Conservation (phyloP, 2,113 vertebrate genomes). For the Cebus imitator region DNA sequence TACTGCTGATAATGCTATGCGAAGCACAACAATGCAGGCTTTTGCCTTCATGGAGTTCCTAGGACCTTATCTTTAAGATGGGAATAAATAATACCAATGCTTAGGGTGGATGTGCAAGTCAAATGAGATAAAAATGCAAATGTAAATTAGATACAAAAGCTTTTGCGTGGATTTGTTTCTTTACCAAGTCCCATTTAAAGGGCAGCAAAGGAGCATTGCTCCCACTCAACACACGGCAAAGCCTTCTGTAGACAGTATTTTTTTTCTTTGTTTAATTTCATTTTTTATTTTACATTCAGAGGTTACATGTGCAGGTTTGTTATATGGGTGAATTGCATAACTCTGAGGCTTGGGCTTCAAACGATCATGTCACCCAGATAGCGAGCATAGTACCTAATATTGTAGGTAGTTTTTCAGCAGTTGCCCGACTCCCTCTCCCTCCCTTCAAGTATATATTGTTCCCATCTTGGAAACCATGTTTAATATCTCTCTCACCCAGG, state of each 20-base stretch:
- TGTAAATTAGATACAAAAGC: not conserved
- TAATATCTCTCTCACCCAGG: not conserved
- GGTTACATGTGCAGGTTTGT: no score
- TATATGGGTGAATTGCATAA: no score
- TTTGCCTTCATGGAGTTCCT: not conserved
- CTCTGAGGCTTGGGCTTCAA: no score
- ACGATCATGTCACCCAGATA: no score
- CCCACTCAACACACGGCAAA: not conserved
- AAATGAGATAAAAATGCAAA: not conserved
- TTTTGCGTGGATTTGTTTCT: not conserved
- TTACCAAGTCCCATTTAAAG: not conserved
- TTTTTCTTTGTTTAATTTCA: no score
- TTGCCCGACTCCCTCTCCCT: no score
- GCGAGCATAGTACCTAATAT: no score
- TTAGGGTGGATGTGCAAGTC: not conserved
- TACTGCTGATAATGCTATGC: not conserved
- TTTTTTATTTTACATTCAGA: no score
- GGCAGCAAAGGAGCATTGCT: not conserved
- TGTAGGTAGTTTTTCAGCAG: no score
- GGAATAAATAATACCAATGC: not conserved
- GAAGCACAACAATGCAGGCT: not conserved
- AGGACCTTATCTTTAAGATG: constrained; percentile 13
- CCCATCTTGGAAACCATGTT: not conserved
- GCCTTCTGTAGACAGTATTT: not conserved
- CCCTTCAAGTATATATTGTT: no score